Base-by-base conservation (phyloP, 2,888 invertebrate genomes). In the Eristalis tenax region DNA sequence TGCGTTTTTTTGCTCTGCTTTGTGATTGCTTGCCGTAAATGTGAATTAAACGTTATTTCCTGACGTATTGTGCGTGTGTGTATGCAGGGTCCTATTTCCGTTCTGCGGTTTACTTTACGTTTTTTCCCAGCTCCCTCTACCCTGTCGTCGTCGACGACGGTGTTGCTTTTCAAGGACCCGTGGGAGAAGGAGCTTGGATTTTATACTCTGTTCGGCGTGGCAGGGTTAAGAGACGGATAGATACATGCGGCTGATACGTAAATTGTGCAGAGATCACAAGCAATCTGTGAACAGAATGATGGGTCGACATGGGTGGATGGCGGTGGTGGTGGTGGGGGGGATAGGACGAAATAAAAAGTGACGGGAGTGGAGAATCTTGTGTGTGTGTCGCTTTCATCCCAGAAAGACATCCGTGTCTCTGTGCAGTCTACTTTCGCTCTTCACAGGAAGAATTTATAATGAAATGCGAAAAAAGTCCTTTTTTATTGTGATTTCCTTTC, bases 31-130 rank as follows among this genome's bases (percentile, higher is more conserved):
- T 61, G 10, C 76, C 76, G 57, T 79, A 87, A 87, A 87, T 87
- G 83, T 80, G 83, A 70, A 83, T 87, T 79, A 83, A 87, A 87
- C 73, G 70, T 73, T 83, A 87, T 87, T 76, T 80, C 79, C 83
- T 40, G 66, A 78, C 83, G 71, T 87, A 65, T 79, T 68, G 68
- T 64, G 56, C 15, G 22, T 63, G 63, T 61, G 59, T 59, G 59
- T 23, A 13, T 59, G 10, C n/a, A 15, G n/a, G 82, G 81, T 68
- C 69, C 73, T 64, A 64, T 80, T 83, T 65, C 23, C 65, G 59
- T 68, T 79, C 77, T 79, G 85, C 38, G 85, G 81, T 75, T 73
- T 69, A 15, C 26, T 73, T 59, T 59, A 23, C 13, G 43, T 59
- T 70, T 32, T 70, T 32, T 56, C 22, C 61, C 32, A 38, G 22